Percentiles rank a stretch among this genome's conserved stretches.
phyloP scores from a whole-genome alignment of 1,140 invertebrate genomes.

The Drosophila leontia region DNA sequence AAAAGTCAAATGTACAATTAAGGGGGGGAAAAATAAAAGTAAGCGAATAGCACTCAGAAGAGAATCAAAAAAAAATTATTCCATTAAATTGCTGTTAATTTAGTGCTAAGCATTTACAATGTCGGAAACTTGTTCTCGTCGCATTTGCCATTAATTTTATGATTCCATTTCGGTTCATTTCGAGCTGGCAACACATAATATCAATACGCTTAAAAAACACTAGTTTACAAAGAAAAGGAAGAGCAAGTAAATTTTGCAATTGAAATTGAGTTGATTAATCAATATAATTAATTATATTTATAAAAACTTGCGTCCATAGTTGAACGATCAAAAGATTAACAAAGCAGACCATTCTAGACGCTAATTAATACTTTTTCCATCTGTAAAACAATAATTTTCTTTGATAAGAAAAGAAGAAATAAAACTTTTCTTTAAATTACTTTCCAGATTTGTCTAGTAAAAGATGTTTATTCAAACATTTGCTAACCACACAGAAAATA shows the following conservation, averaged over 20 bases:
- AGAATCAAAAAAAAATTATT: constrained; percentile 44
- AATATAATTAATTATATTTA: neutral
- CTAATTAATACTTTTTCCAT: neutral
- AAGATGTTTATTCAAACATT: neutral
- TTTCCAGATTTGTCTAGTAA: neutral
- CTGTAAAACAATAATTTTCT: neutral
- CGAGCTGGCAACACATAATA: constrained; percentile 52
- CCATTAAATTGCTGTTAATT: constrained; percentile 79
- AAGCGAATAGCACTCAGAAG: constrained; percentile 25
- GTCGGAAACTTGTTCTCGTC: constrained; percentile 68
- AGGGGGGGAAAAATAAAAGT: constrained; percentile 18
- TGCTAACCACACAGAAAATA: neutral
- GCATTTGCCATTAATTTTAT: constrained; percentile 59
- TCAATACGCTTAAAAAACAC: constrained; percentile 21
- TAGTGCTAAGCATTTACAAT: constrained; percentile 78
- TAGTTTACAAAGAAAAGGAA: constrained; percentile 3
- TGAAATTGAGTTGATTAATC: neutral
- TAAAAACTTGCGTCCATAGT: too few species aligned
- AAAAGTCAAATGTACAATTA: constrained; percentile 18
- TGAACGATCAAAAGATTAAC: neutral
- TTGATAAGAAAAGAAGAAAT: neutral
- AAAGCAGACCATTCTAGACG: neutral
- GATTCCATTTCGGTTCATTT: constrained; percentile 33
- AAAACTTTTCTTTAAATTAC: neutral
- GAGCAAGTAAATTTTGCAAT: neutral